These are phyloP conservation scores for Pipistrellus pygmaeus DNA, from an alignment of 2,797 vertebrate species.

Conservation along the genomic window DNA sequence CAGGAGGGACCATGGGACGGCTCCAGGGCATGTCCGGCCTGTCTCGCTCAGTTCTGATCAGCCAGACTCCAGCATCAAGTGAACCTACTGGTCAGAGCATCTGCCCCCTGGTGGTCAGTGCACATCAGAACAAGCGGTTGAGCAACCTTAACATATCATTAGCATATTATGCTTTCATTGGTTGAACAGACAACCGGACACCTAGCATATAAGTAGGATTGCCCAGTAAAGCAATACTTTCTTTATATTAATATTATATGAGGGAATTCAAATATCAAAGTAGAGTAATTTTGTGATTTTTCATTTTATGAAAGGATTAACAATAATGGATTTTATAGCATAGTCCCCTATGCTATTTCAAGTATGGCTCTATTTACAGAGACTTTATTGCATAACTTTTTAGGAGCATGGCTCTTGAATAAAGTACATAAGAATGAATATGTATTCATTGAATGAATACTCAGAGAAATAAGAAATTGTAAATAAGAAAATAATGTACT, in stretches of 20 bases:
- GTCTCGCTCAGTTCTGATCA: too few species aligned
- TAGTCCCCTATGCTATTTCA: not conserved
- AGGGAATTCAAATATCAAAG: slow-evolving; percentile 45
- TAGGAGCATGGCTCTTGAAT: not conserved
- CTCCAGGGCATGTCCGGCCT: too few species aligned
- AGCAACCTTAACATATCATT: too few species aligned
- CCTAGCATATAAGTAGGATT: not conserved
- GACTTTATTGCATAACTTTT: slow-evolving; percentile 5
- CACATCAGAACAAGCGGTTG: too few species aligned
- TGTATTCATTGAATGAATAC: too few species aligned
- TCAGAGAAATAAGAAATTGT: slow-evolving; percentile 12
- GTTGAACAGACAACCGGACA: too few species aligned
- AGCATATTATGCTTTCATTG: too few species aligned
- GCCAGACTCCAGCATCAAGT: too few species aligned
- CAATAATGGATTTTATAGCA: slow-evolving; percentile 9
- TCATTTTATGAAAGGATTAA: slow-evolving; percentile 36
- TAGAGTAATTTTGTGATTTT: not conserved
- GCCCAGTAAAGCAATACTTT: not conserved
- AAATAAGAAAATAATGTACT: not conserved
- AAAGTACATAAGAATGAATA: not conserved
- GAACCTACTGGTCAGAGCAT: too few species aligned
- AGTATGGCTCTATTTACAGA: slow-evolving; percentile 30
- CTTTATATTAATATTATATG: not conserved
- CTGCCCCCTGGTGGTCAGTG: too few species aligned
- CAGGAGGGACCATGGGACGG: too few species aligned